Evolutionary conservation across 1,140 invertebrate genomes (phyloP).

Genomic region (Zaprionus davidi): DNA sequence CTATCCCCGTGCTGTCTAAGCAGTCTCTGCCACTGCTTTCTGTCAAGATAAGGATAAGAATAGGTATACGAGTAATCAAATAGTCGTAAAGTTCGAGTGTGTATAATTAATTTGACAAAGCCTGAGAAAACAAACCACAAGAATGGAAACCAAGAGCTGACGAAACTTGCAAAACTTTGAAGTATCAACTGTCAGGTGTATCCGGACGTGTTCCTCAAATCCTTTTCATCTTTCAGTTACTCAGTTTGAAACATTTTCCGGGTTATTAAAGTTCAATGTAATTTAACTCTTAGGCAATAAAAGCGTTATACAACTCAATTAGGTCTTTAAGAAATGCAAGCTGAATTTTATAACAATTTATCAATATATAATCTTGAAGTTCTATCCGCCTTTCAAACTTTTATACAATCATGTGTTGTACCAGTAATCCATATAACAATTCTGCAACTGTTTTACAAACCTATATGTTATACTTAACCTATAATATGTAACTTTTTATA

Average conservation of each 20-base stretch:
- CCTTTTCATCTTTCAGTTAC: neutral
- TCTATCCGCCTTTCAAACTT: too few species aligned
- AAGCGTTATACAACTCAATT: neutral
- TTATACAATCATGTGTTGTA: neutral
- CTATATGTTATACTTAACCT: neutral
- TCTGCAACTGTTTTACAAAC: neutral
- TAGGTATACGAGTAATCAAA: constrained; percentile 52
- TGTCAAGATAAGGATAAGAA: constrained; percentile 31
- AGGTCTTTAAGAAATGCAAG: neutral
- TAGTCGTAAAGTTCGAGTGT: constrained; percentile 55
- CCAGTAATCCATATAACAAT: neutral
- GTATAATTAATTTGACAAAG: constrained; percentile 56
- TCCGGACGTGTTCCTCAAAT: constrained; percentile 18
- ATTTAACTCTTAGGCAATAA: neutral
- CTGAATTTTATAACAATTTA: too few species aligned
- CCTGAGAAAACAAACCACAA: constrained; percentile 47
- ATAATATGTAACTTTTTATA: too few species aligned
- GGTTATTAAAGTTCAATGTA: neutral
- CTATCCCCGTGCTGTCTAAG: neutral
- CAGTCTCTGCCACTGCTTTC: neutral
- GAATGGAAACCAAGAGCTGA: constrained; percentile 50
- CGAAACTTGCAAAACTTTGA: constrained; percentile 45
- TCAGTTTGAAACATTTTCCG: neutral
- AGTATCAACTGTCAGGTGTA: constrained; percentile 30
- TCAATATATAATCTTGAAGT: too few species aligned